Base-by-base conservation (phyloP, 2,113 vertebrate genomes). In the Catharus minimus region DNA sequence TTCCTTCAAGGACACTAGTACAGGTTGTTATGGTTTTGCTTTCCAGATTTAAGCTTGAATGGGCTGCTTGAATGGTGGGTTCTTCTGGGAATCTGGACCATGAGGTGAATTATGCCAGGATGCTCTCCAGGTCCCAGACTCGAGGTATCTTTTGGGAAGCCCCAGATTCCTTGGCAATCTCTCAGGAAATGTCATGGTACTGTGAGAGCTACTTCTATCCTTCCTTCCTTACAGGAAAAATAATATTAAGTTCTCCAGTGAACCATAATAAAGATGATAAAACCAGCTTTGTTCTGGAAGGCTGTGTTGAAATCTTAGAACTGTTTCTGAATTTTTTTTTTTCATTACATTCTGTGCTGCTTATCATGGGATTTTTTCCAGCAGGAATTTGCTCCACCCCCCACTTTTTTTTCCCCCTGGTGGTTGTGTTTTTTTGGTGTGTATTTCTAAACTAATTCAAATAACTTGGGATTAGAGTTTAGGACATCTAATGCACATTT, bases 401-500 rank as follows among this genome's bases (percentile, higher is more conserved):
- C 1, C 13, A 8, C 1, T 16, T 11, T 20, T 27, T 53, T 44
- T 68, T 30, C 13, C 1, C 15, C 5, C 7, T 7, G 7, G 6
- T 55, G 10, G 15, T 28, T n/a, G 32, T 7, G 18, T 1, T n/a
- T n/a, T 62, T 61, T 55, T 41, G 13, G 10, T 49, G 14, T 66
- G 5, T 32, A 36, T 91, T 86, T 87, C 47, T 79, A 16, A 71
- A 43, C 10, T 47, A 28, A 13, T 69, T 62, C 15, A 69, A 5
- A 23, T 50, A 58, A 55, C 1, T 39, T 69, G 17, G 27, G n/a
- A 72, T 57, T 93, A 72, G 28, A 62, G 28, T 86, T 89, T 46
- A 61, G 44, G 53, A 68, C 28, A 71, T 57, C 14, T 49, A 44
- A 32, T 44, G 26, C 2, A 0, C 71, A 15, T 55, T 80, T 86